phyloP scores from a whole-genome alignment of 2,797 vertebrate genomes.

The Lepidocolaptes lacrymiger region DNA sequence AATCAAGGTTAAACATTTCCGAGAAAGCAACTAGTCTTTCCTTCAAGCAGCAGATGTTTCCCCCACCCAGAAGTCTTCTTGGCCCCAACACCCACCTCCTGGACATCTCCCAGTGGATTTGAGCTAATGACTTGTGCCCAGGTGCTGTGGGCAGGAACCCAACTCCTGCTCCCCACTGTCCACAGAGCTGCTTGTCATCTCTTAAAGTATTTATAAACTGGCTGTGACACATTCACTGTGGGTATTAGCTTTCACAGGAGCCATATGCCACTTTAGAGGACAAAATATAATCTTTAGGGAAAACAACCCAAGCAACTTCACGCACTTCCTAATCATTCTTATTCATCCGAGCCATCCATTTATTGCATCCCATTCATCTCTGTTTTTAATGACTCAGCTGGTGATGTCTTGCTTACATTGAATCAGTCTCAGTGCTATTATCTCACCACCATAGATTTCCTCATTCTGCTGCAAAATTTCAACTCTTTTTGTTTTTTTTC shows the following conservation, averaged over 20 bases:
- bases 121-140: neutral
- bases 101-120: neutral
- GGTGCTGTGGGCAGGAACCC: neutral
- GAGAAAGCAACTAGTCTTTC: neutral
- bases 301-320: neutral
- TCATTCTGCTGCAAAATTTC: constrained; percentile 21
- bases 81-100: neutral
- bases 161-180: neutral
- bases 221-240: neutral
- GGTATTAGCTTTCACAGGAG: neutral
- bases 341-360: constrained; percentile 1
- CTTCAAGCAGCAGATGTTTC: neutral
- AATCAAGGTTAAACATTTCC: neutral
- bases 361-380: constrained; percentile 46
- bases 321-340: constrained; percentile 8
- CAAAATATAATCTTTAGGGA: neutral
- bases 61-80: neutral
- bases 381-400: constrained; percentile 49
- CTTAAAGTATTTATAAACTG: neutral
- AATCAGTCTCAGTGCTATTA: constrained; percentile 18
- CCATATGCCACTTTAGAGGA: constrained; percentile 31
- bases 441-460: constrained; percentile 11
- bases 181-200: neutral
- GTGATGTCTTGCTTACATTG: constrained; percentile 39
- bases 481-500: neutral